Conservation (phyloP, 2,888 invertebrate species). For the Polyommatus icarus region DNA sequence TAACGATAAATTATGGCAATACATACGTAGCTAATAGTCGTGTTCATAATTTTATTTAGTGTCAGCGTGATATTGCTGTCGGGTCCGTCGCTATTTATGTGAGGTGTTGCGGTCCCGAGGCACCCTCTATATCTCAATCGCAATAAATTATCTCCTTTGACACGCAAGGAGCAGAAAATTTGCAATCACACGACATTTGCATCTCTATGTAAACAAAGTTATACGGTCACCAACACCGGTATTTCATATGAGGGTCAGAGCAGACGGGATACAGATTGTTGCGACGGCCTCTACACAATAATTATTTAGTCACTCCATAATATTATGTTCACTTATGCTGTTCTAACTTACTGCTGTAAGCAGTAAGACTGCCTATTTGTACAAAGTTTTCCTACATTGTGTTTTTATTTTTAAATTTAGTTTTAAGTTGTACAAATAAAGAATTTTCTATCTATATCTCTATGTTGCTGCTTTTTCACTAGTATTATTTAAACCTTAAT, state of each 20-base stretch:
- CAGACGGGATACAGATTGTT: not conserved
- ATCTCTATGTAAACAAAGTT: slow-evolving; percentile 72
- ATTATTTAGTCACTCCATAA: too few relatives aligned
- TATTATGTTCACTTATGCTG: too few relatives aligned
- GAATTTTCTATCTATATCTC: too few relatives aligned
- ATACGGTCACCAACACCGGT: slow-evolving; percentile 70
- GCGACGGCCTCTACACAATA: not conserved
- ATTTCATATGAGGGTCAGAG: slow-evolving; percentile 55
- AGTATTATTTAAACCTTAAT: too few relatives aligned
- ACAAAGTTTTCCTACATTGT: too few relatives aligned
- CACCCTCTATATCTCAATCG: slow-evolving; percentile 71
- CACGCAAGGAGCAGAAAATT: slow-evolving; percentile 73
- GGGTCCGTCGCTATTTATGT: slow-evolving; percentile 66
- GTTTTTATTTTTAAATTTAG: too few relatives aligned
- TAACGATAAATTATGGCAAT: slow-evolving; percentile 34
- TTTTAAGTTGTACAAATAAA: too few relatives aligned
- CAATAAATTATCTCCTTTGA: slow-evolving; percentile 74
- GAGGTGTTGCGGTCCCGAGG: slow-evolving; percentile 56
- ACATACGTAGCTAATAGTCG: slow-evolving; percentile 57
- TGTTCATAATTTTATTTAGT: slow-evolving; percentile 67
- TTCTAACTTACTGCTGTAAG: too few relatives aligned
- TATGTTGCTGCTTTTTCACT: too few relatives aligned
- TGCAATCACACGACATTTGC: slow-evolving; percentile 62
- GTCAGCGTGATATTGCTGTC: slow-evolving; percentile 57
- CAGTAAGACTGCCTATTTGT: too few relatives aligned